phyloP scores from a whole-genome alignment of 2,113 vertebrate genomes.

The Diphyllodes magnificus region DNA sequence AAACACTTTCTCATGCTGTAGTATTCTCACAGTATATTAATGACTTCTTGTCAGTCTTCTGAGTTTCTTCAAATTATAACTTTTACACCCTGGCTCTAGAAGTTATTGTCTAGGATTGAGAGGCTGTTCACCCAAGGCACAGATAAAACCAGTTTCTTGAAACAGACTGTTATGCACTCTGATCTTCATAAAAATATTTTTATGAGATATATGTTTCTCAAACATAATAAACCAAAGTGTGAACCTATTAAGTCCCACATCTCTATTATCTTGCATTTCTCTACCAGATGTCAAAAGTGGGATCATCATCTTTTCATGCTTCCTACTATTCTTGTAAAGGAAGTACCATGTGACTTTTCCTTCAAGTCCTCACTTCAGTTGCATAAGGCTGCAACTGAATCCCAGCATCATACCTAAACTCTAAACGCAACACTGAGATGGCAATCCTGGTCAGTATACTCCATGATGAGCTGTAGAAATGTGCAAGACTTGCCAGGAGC shows the following conservation, averaged over 20 bases:
- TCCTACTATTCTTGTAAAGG: background rate
- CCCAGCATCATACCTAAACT: background rate
- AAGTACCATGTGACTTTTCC: background rate
- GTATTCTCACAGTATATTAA: background rate
- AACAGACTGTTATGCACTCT: background rate
- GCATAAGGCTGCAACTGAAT: background rate
- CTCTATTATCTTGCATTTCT: background rate
- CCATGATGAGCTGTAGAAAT: background rate
- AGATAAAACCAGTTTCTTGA: background rate
- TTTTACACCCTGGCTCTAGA: background rate
- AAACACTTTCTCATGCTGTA: background rate
- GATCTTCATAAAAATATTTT: background rate
- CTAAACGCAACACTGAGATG: background rate
- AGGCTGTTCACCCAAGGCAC: background rate
- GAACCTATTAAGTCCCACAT: background rate
- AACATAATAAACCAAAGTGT: background rate
- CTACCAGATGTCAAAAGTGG: background rate
- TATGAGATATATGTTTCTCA: background rate
- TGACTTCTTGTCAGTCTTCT: background rate
- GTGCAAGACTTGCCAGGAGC: too few relatives aligned
- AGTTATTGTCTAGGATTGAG: background rate
- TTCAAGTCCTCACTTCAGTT: background rate
- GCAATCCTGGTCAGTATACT: background rate
- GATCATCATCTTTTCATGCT: background rate
- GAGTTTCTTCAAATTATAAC: background rate